phyloP scores from a whole-genome alignment of 2,797 vertebrate genomes.

The Phrynocephalus guinanensis region DNA sequence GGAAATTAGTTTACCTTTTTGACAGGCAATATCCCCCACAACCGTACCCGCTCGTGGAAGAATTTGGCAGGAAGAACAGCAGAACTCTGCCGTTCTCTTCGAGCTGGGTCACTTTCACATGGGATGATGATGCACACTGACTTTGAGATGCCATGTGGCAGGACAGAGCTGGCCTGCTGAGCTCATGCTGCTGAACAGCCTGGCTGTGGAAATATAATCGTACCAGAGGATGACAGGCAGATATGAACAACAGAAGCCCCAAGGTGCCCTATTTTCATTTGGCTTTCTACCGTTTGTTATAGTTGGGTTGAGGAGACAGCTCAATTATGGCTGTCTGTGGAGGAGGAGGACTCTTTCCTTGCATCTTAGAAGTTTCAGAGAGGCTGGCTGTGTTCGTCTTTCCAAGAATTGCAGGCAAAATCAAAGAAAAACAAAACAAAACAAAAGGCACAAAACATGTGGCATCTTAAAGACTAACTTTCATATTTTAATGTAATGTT shows the following conservation, averaged over 20 bases:
- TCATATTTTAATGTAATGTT: no score
- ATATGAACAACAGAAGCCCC: neutral
- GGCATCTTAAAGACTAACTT: no score
- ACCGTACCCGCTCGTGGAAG: neutral
- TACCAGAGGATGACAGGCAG: neutral
- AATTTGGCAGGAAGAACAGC: neutral
- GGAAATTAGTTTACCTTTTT: constrained; percentile 19
- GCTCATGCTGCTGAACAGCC: constrained; percentile 9
- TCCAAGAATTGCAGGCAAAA: no score
- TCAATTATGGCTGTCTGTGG: no score
- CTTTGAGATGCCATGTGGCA: neutral
- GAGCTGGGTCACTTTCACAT: neutral
- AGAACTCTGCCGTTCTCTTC: neutral
- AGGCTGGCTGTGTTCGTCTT: no score
- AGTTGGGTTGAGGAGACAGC: no score
- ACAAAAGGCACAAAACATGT: no score
- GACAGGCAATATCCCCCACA: constrained; percentile 18
- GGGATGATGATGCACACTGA: constrained; percentile 18
- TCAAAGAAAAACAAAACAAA: no score
- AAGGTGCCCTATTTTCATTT: neutral
- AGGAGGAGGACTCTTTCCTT: no score
- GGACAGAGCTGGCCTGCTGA: neutral
- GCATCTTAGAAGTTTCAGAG: no score
- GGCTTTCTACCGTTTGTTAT: neutral
- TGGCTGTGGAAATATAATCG: constrained; percentile 3